Evolutionary conservation across 2,797 vertebrate species (phyloP).

Genomic region (Manis crassicaudata): DNA sequence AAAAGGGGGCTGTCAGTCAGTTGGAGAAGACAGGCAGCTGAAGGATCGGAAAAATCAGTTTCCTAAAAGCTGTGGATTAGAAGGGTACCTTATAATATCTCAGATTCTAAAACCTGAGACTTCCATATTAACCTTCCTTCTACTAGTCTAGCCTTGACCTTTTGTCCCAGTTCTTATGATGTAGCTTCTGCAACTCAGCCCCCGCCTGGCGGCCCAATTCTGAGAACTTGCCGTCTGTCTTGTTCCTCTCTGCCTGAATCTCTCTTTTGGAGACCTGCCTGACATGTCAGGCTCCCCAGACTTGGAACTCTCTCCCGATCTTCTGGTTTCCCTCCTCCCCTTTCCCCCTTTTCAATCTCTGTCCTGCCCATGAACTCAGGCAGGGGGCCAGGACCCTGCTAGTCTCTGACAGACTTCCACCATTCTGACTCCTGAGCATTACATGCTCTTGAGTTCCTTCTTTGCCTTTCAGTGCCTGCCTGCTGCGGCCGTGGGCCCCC

Average conservation of each 20-base stretch:
- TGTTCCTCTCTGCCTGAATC: slow-evolving; percentile 55
- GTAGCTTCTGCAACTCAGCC: slow-evolving; percentile 27
- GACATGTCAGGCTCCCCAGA: slow-evolving; percentile 73
- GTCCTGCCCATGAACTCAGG: slow-evolving; percentile 79
- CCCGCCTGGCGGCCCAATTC: slow-evolving; percentile 78
- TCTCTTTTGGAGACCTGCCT: slow-evolving; percentile 73
- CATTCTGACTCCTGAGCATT: slow-evolving; percentile 38
- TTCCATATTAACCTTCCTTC: slow-evolving; percentile 15
- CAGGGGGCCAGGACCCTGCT: slow-evolving; percentile 75
- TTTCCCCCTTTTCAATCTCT: slow-evolving; percentile 66
- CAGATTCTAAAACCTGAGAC: not conserved
- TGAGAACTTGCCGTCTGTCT: slow-evolving; percentile 71
- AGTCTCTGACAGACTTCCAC: slow-evolving; percentile 73
- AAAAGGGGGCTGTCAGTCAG: not conserved
- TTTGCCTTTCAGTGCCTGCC: slow-evolving; percentile 29
- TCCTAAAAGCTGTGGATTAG: not conserved
- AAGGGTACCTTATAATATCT: not conserved
- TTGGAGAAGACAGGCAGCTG: not conserved
- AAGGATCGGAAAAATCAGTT: not conserved
- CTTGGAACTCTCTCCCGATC: slow-evolving; percentile 31
- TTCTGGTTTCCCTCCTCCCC: not conserved
- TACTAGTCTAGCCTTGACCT: slow-evolving; percentile 15
- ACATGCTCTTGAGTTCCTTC: slow-evolving; percentile 32
- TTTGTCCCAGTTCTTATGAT: slow-evolving; percentile 69
- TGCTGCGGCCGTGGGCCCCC: slow-evolving; percentile 38